Percentiles rank a stretch among this genome's conserved stretches.
Conservation (phyloP, 1,140 invertebrate species). For the Drosophila orena region DNA sequence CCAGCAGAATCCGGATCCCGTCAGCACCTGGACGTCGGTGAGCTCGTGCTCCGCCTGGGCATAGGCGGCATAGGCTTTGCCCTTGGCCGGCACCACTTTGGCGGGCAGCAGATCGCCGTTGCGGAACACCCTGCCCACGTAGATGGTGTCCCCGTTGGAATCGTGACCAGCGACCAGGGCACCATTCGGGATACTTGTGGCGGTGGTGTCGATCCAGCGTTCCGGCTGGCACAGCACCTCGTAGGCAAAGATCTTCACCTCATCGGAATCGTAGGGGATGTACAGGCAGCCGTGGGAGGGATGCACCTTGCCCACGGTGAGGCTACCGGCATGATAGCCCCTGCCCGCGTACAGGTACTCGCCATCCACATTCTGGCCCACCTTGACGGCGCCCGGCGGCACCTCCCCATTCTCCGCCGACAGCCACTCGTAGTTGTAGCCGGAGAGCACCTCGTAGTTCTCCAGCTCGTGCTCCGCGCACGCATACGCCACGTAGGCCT, state of each 20-base stretch:
- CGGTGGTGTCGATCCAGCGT: slow-evolving; percentile 58
- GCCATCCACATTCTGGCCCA: slow-evolving; percentile 87
- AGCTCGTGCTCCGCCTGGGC: slow-evolving; percentile 85
- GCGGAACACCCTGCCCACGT: slow-evolving; percentile 84
- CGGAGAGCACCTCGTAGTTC: slow-evolving; percentile 85
- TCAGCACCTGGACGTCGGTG: slow-evolving; percentile 84
- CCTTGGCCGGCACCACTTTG: slow-evolving; percentile 84
- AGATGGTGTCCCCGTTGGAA: slow-evolving; percentile 85
- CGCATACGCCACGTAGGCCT: slow-evolving; percentile 74
- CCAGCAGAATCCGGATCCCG: slow-evolving; percentile 85
- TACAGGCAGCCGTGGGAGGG: slow-evolving; percentile 89
- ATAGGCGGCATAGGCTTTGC: slow-evolving; percentile 84
- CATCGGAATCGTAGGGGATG: slow-evolving; percentile 89
- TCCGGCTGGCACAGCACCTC: slow-evolving; percentile 70
- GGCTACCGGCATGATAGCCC: slow-evolving; percentile 87
- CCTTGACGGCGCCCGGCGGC: slow-evolving; percentile 86
- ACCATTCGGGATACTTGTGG: slow-evolving; percentile 62
- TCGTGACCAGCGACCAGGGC: slow-evolving; percentile 85
- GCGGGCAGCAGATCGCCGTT: slow-evolving; percentile 84
- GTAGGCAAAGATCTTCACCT: slow-evolving; percentile 85
- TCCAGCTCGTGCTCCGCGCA: slow-evolving; percentile 66
- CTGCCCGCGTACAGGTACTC: slow-evolving; percentile 89
- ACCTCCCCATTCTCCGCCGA: slow-evolving; percentile 85
- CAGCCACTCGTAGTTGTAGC: slow-evolving; percentile 86
- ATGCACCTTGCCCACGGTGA: slow-evolving; percentile 91